Evolutionary conservation across 2,113 vertebrate genomes (phyloP).

Genomic region (Menura novaehollandiae): DNA sequence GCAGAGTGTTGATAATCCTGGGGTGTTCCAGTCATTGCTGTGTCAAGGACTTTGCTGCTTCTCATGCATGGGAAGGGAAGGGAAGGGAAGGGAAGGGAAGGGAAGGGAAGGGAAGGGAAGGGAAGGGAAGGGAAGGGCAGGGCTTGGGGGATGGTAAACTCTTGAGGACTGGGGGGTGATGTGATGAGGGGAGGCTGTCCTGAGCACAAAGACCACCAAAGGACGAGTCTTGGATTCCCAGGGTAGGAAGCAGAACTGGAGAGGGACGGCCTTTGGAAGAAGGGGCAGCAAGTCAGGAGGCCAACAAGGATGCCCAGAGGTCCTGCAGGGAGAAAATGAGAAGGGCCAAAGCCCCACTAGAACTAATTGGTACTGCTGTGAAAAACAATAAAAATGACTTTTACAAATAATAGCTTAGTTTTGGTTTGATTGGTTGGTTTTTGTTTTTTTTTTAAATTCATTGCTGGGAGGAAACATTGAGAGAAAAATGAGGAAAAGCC

Average conservation of each 20-base stretch:
- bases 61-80: not conserved
- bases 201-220: rapidly evolving
- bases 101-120: not conserved
- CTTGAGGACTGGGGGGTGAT: not conserved
- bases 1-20: not conserved
- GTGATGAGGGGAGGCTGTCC: not conserved
- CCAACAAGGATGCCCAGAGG: not conserved
- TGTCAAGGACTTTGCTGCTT: not conserved
- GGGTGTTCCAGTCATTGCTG: not conserved
- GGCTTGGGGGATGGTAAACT: not conserved
- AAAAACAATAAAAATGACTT: not conserved
- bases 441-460: not conserved
- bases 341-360: not conserved
- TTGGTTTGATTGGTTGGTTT: too few species aligned
- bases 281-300: not conserved
- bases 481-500: not conserved
- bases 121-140: not conserved
- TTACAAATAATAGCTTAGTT: not conserved
- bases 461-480: not conserved
- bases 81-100: not conserved
- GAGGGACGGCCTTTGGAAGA: not conserved
- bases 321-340: not conserved
- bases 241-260: not conserved
- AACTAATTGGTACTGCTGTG: not conserved
- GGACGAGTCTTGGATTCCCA: not conserved